Evolutionary conservation across 1,140 invertebrate genomes (phyloP).

Genomic region (Drosophila subpulchrella): DNA sequence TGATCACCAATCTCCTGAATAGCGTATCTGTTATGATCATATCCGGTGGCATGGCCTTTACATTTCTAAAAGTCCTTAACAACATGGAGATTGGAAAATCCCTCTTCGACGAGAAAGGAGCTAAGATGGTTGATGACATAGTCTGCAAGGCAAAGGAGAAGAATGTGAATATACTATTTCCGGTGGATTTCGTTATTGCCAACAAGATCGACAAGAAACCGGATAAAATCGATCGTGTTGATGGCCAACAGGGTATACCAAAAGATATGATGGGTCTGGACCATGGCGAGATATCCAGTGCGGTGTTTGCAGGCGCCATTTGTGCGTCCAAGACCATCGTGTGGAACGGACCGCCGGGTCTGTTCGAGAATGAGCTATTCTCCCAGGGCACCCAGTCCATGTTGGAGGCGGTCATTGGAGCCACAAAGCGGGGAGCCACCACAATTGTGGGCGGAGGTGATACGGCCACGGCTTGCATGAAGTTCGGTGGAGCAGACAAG

Average conservation of each 20-base stretch:
- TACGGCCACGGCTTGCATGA: conserved; percentile 98
- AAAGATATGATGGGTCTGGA: conserved; percentile 97
- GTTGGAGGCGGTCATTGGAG: conserved; percentile 96
- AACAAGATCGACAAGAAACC: conserved; percentile 98
- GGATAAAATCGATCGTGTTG: conserved; percentile 89
- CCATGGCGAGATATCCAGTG: conserved; percentile 93
- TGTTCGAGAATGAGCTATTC: conserved; percentile 98
- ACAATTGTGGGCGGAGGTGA: conserved; percentile 98
- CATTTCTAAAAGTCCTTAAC: conserved; percentile 97
- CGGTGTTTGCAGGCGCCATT: conserved; percentile 92
- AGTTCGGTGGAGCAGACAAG: conserved; percentile 98
- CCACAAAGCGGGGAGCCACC: conserved; percentile 90
- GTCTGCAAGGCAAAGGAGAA: conserved; percentile 96
- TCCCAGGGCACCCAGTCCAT: conserved; percentile 94
- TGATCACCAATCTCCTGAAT: conserved; percentile 99
- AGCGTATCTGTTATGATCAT: conserved; percentile 99
- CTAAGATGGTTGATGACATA: conserved; percentile 95
- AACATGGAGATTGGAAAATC: conserved; percentile 98
- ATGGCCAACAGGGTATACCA: conserved; percentile 92
- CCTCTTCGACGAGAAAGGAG: conserved; percentile 96
- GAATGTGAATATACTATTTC: conserved; percentile 97
- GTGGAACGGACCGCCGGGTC: conserved; percentile 99
- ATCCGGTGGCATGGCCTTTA: conserved; percentile 99
- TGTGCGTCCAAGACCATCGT: conserved; percentile 96
- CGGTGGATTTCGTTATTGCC: conserved; percentile 97